Percentiles rank a stretch among this genome's conserved stretches.
Conservation (phyloP, 1,140 invertebrate species). For the Acromyrmex heyeri region DNA sequence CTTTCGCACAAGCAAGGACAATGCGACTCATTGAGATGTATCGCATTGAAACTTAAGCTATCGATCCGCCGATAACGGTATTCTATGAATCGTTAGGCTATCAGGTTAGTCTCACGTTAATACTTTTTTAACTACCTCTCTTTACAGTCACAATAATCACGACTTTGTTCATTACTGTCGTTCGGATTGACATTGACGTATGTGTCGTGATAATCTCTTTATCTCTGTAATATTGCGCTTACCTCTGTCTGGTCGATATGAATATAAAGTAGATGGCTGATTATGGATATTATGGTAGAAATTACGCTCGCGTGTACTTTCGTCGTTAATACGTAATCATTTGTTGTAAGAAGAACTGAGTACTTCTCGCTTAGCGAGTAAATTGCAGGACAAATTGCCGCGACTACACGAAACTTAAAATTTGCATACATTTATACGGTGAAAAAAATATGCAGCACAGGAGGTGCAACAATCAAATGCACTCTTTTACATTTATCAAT, state of each 20-base stretch:
- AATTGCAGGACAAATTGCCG: slow-evolving; percentile 36
- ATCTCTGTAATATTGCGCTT: slow-evolving; percentile 21
- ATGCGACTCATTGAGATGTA: slow-evolving; percentile 51
- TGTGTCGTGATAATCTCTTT: slow-evolving; percentile 27
- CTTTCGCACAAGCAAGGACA: slow-evolving; percentile 45
- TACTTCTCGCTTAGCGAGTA: slow-evolving; percentile 9
- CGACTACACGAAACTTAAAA: slow-evolving; percentile 13
- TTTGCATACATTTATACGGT: slow-evolving; percentile 18
- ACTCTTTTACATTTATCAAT: slow-evolving; percentile 59
- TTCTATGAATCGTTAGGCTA: slow-evolving; percentile 13
- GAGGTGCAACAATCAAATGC: slow-evolving; percentile 26
- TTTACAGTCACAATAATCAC: not conserved
- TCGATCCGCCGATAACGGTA: slow-evolving; percentile 46
- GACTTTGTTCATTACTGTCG: not conserved
- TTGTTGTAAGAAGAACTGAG: slow-evolving; percentile 17
- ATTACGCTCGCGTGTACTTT: slow-evolving; percentile 41
- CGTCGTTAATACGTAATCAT: slow-evolving; percentile 54
- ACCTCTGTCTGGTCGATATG: not conserved
- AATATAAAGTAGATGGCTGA: slow-evolving; percentile 25
- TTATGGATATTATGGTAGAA: slow-evolving; percentile 30
- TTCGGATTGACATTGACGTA: slow-evolving; percentile 35
- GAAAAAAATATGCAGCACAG: not conserved
- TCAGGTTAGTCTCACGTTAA: slow-evolving; percentile 1
- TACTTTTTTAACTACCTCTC: slow-evolving; percentile 37
- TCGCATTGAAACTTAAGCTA: slow-evolving; percentile 59